Percentiles rank a stretch among this genome's conserved stretches.
phyloP scores from a whole-genome alignment of 2,113 vertebrate genomes.

The Apeltes quadracus region DNA sequence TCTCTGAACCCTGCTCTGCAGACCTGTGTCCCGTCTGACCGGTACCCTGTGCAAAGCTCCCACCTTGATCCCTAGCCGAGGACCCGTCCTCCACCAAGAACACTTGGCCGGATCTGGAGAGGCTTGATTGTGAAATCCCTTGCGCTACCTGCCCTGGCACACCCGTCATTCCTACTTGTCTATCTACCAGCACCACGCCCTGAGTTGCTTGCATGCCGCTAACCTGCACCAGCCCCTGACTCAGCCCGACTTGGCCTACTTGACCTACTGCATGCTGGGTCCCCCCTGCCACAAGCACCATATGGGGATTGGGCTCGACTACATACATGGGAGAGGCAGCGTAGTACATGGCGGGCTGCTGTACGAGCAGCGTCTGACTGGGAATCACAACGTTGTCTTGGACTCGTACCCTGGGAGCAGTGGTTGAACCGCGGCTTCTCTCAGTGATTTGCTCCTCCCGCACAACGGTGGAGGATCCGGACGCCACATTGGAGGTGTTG shows the following conservation, averaged over 20 bases:
- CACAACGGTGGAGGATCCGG: slow-evolving; percentile 49
- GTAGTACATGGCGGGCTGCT: slow-evolving; percentile 78
- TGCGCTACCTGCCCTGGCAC: slow-evolving; percentile 29
- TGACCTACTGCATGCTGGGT: slow-evolving; percentile 62
- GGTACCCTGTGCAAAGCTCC: slow-evolving; percentile 24
- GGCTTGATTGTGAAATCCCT: slow-evolving; percentile 42
- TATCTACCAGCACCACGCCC: slow-evolving; percentile 73
- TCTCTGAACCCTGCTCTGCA: slow-evolving; percentile 32
- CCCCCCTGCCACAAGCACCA: slow-evolving; percentile 67
- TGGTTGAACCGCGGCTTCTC: slow-evolving; percentile 23
- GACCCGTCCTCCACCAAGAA: slow-evolving; percentile 60
- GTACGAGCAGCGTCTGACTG: slow-evolving; percentile 73
- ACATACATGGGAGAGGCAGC: slow-evolving; percentile 76
- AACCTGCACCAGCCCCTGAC: slow-evolving; percentile 82
- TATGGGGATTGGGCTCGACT: slow-evolving; percentile 70
- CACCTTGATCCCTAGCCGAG: slow-evolving; percentile 28
- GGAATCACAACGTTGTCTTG: slow-evolving; percentile 67
- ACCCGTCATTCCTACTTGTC: slow-evolving; percentile 42
- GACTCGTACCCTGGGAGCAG: slow-evolving; percentile 41
- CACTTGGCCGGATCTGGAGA: slow-evolving; percentile 52
- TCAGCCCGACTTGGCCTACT: slow-evolving; percentile 74
- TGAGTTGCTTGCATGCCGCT: slow-evolving; percentile 73
- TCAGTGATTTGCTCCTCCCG: slow-evolving; percentile 47
- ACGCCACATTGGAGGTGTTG: slow-evolving; percentile 52
- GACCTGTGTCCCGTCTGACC: slow-evolving; percentile 21